Evolutionary conservation across 2,113 vertebrate genomes (phyloP), one percentile per base, ranked within the genome.

Genomic region (Tenrec ecaudatus): DNA sequence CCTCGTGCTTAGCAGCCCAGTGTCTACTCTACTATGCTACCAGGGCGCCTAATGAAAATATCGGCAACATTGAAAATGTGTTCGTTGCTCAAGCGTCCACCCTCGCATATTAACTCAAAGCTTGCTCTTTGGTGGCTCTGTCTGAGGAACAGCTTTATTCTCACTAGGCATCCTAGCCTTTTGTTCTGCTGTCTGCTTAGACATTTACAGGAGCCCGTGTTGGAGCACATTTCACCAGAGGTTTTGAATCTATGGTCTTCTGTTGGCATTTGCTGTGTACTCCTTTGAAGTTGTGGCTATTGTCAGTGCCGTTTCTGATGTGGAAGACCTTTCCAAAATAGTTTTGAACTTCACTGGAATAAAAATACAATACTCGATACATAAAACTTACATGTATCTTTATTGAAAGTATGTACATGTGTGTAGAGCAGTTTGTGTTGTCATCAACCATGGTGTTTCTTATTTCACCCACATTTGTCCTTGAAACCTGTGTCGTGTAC

Each of bases 271-370:
- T 88, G 57, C 43, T 78, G 6, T 64, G 92, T 82, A 94, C 22
- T 79, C 68, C 58, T 95, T 95, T 88, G 47, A 93, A 96, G 10
- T 38, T 93, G 38, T 92, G 75, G n/a, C 69, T 73, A 47, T 66
- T 88, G 80, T 81, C 78, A 80, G 29, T 31, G 87, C 80, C 36
- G 84, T 91, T 75, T 95, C 85, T 94, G 78, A 83, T 80, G 16
- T 10, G 38, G 9, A 91, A 82, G 31, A 14, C 33, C 69, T 60
- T 94, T 94, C 36, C 60, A 68, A 75, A 89, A 36, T 64, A 57
- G 64, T 87, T 94, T 83, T 82, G 9, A 82, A 88, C 62, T 94
- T 71, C 90, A 23, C 33, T 88, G 58, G 71, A 81, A 23, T 91
- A 89, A 73, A 31, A 40, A 77, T n/a, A 33, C 0, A 71, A 78